Base-by-base conservation (phyloP, 2,113 vertebrate species). In the Trematocara marginatum region DNA sequence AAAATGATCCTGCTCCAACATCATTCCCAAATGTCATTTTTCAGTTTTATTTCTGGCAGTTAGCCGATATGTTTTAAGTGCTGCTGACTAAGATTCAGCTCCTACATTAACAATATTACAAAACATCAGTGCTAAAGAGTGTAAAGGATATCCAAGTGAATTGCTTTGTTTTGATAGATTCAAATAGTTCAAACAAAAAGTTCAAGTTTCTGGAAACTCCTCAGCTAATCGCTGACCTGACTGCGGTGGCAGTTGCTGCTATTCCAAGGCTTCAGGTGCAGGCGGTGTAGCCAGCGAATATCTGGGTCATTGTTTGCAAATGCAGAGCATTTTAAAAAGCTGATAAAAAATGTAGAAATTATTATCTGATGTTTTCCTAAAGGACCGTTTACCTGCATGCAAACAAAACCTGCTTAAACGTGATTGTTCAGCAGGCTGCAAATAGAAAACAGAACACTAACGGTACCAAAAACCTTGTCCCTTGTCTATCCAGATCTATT, bases 21-120 rank as follows among this genome's bases (percentile, higher is more conserved):
- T 76, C 16, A n/a, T 12, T 76, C 71, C 71, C 26, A 51, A n/a
- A 31, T 51, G 71, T 51, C 15, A n/a, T 76, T 76, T 76, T 51
- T 76, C 71, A 76, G 26, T 51, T 76, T 76, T 51, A 51, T 10
- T 51, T 51, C 71, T 51, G 15, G 9, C 0, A 1, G 42, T 76
- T 76, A 49, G 71, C 71, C 10, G 0, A 3, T 51, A 12, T 34
- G 10, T 12, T 76, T 18, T 31, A 76, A 76, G 26, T 76, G 45
- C 71, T 31, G 26, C 15, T 51, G 71, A 51, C 45, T 76, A 49
- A 76, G 45, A 51, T 11, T 51, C 26, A 51, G 42, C 16, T 76
- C 15, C 16, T 31, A 12, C 15, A 76, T 76, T 47, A 34, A 0
- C 71, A 34, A 3, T 31, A 51, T 31, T 76, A 31, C 45, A 51